Evolutionary conservation across 1,140 invertebrate species (phyloP).

Genomic region (Aporrectodea caliginosa): DNA sequence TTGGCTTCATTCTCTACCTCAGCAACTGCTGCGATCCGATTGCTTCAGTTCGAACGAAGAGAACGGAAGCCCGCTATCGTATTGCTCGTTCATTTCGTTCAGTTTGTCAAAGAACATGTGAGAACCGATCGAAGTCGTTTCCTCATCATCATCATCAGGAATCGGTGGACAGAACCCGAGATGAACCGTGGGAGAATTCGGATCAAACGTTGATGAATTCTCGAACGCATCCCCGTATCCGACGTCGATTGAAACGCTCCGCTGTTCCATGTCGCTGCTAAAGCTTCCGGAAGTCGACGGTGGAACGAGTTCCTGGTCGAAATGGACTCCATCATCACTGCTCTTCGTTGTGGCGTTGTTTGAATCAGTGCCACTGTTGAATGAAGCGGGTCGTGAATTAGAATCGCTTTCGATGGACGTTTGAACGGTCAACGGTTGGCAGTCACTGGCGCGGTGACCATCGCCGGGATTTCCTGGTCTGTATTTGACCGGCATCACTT

Average conservation of each 20-base stretch:
- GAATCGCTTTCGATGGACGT: too few species aligned
- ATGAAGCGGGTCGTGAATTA: background rate
- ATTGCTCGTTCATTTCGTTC: too few species aligned
- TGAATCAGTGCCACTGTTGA: background rate
- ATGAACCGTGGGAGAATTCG: background rate
- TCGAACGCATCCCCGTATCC: background rate
- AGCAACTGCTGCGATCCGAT: too few species aligned
- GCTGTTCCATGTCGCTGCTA: background rate
- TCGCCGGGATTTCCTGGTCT: too few species aligned
- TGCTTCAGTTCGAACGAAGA: too few species aligned
- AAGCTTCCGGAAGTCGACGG: background rate
- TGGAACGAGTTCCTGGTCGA: background rate
- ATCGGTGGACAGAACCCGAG: background rate
- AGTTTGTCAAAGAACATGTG: background rate
- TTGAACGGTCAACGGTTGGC: too few species aligned
- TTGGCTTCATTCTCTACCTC: too few species aligned
- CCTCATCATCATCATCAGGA: background rate
- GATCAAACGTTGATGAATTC: background rate
- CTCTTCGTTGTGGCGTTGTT: background rate
- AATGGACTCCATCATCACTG: background rate
- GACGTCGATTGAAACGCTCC: background rate
- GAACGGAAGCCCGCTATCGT: too few species aligned
- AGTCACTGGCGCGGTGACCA: too few species aligned
- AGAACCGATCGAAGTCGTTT: background rate
- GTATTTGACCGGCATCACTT: too few species aligned